Evolutionary conservation across 1,140 invertebrate species (phyloP), one percentile per base, ranked within the genome.

Genomic region (Lordiphosa collinella): DNA sequence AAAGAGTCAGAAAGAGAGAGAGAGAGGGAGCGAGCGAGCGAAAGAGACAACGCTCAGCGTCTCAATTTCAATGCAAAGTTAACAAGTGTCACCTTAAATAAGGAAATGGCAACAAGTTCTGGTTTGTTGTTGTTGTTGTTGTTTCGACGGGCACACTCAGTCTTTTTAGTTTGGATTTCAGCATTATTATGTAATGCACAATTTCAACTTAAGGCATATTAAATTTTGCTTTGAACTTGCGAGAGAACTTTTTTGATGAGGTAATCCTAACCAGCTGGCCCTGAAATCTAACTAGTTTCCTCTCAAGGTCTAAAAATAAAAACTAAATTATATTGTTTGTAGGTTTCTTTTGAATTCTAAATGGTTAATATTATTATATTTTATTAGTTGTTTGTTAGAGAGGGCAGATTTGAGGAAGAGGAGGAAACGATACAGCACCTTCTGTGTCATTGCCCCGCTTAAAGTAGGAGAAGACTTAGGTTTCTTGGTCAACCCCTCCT

Each of bases 81-180:
- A 65, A 72, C 72, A 84, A 82, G 78, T 84, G 78, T 76, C 76
- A 84, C 50, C 51, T 82, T 84, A 68, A 82, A 84, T 84, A 82
- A 82, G 76, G 76, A 82, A 82, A 76, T 72, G 67, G 68, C 72
- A 69, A 82, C 65, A 65, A 82, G 63, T 67, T 67, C 62, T 67
- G 49, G 44, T 58, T 67, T 29, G 41, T 37, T 22, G 18, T 18
- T 37, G 47, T 18, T 63, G 53, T 65, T 50, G 37, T 49, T 59
- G 18, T 49, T 29, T 13, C 10, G 5, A n/a, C 37, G 31, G 18
- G 4, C 16, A 43, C 55, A 60, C 53, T 66, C 66, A 14, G 31
- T 35, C 60, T 48, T 46, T 40, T 58, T 56, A 51, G 43, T 48
- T 35, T 38, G n/a, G 37, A 41, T 53, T 16, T 66, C 32, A 41